Evolutionary conservation across 1,140 invertebrate species (phyloP), one percentile per base, ranked within the genome.

Genomic region (Melitaea cinxia): DNA sequence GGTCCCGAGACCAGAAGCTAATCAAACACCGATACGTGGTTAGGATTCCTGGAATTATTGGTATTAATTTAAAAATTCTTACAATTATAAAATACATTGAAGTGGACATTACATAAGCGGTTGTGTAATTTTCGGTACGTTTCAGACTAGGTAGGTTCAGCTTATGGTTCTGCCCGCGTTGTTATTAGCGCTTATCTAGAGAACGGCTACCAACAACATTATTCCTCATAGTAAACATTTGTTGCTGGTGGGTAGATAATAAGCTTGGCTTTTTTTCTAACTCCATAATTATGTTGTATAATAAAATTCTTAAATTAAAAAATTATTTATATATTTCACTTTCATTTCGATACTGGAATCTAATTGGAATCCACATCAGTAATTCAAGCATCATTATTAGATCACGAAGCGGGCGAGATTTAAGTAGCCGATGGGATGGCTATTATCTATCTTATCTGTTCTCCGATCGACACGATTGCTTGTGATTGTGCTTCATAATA

Each of bases 1-100:
- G 65, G 77, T 73, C 78, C 82, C 75, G 72, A 77, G 58, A 76
- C 73, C 71, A 57, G 66, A 30, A 70, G 66, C 77, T 85, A 89
- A 87, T 87, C 79, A 75, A 62, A 66, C 67, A 69, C 73, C 78
- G 83, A 85, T 82, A 82, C 61, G 72, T 77, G 59, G 72, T 76
- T 61, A 57, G 53, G 33, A 50, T 85, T 83, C 80, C 60, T 53
- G 59, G 80, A 86, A 86, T 68, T n/a, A 63, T 63, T 30, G 52
- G 42, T 47, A 55, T 19, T n/a, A 49, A 59, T 59, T 21, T 30
- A 49, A 49, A 53, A 63, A 55, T 37, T 55, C 19, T n/a, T 42
- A 63, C 35, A 39, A 63, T 63, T 63, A 56, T 21, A 17, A n/a
- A 23, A 21, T 47, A 4, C 3, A 47, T n/a, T 47, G 15, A 12